Base-by-base conservation (phyloP, 2,888 invertebrate genomes). In the Crioceris asparagi region DNA sequence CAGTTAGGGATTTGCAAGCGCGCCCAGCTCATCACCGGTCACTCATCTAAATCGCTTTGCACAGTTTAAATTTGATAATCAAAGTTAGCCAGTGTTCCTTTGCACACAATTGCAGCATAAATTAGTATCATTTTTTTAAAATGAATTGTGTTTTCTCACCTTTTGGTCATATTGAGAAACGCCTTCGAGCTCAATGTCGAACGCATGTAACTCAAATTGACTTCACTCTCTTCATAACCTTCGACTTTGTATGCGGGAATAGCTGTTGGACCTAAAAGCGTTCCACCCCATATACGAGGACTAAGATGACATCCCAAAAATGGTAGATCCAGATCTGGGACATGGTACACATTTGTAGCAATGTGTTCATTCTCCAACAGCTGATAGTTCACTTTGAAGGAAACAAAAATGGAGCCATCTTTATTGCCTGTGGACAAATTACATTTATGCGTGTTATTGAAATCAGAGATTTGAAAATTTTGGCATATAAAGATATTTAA, bases 221-320 rank as follows among this genome's bases (percentile, higher is more conserved):
- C 25, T 33, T 51, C 52, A 27, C 48, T 42, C 6, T 46, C 57
- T 53, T 71, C 79, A 61, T 96, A 97, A 32, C 93, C 96, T 68
- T 97, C 96, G 54, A 92, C 74, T 56, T 84, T 80, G 48, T 88
- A 79, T 15, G 94, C 91, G 41, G 96, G 68, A 27, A 97, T 83
- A 3, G 96, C 96, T 69, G 92, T 96, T 4, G 96, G 96, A 11
- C 96, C 96, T 17, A 96, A 67, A 78, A 92, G 88, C 30, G 96
- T 75, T 1, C 32, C 39, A 1, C 92, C 92, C 67, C 90, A 86
- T 70, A 93, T 80, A 53, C 84, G 75, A 0, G 94, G 96, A n/a
- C 94, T 96, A 55, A 84, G 84, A 66, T 97, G 96, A 3, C 94
- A 91, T 4, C 96, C 96, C 26, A 97, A 69, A 64, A 97, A 97